Evolutionary conservation across 2,113 vertebrate species (phyloP), one percentile per base, ranked within the genome.

Genomic region (Corythaeola cristata): DNA sequence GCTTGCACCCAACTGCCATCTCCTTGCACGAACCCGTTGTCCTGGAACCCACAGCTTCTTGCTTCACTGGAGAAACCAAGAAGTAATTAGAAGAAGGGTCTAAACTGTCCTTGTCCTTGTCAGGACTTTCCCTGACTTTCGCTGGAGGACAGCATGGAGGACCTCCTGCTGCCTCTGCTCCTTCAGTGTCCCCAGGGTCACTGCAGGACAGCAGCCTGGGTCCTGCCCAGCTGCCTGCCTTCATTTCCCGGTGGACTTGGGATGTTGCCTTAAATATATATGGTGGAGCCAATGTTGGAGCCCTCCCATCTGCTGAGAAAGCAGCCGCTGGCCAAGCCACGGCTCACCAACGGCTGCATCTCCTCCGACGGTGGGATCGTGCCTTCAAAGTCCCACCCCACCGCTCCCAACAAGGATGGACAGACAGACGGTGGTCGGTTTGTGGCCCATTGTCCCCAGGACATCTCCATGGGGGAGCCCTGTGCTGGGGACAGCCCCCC

Each of bases 201-300:
- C 44, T 3, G 2, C 30, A 24, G 60, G 41, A 15, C 3, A 8
- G 30, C 45, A 44, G 35, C 64, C 23, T 22, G 16, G 27, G 32
- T 41, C 55, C 41, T 79, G 41, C 63, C 74, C 69, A 62, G 59
- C 55, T 39, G 33, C 26, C 76, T 10, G 30, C 3, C 1, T 32
- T 15, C 1, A 0, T 45, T 49, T 64, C 28, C 85, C 58, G 41
- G 15, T 37, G 81, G 47, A 3, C 6, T 49, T 24, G 11, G 55
- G 84, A 2, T 15, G 4, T 8, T 37, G 11, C 76, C 83, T 62
- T 28, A 6, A 37, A 23, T 3, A 12, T 2, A 2, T 2, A 1
- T 9, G 6, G 32, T 23, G 47, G 30, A 55, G 15, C 69, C 59
- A 39, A 0, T 1, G 0, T 0, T 17, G 64, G 71, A 24, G 16